These are phyloP conservation scores for Epizoanthus rinbou DNA, from an alignment of 92 coral and sea anemone species.

Conservation along the genomic window DNA sequence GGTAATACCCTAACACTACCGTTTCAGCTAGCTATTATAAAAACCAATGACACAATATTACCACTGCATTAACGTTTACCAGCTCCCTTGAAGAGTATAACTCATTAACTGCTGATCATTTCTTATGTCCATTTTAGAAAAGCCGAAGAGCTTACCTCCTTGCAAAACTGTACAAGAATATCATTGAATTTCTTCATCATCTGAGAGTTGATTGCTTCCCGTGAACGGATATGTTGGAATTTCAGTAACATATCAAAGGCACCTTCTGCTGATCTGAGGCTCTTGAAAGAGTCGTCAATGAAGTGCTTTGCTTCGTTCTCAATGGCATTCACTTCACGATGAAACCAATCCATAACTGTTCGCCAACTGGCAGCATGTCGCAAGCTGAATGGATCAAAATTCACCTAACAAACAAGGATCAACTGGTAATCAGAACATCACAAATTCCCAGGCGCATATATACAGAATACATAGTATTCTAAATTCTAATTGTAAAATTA, in stretches of 20 bases:
- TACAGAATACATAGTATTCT: neutral
- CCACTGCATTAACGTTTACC: too few species aligned
- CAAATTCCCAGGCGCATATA: neutral
- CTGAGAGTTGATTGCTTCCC: slow-evolving; percentile 98
- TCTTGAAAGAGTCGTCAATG: slow-evolving; percentile 96
- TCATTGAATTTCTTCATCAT: slow-evolving; percentile 99
- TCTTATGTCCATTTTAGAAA: too few species aligned
- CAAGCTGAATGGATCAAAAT: slow-evolving; percentile 96
- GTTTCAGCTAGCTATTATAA: too few species aligned
- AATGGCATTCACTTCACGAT: slow-evolving; percentile 95
- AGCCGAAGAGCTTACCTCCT: slow-evolving; percentile 72
- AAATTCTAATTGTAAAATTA: too few species aligned
- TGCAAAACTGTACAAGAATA: slow-evolving; percentile 94
- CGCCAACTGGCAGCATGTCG: slow-evolving; percentile 97
- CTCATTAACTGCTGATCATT: too few species aligned
- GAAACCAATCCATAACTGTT: slow-evolving; percentile 98
- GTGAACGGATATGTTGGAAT: slow-evolving; percentile 95
- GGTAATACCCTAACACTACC: too few species aligned
- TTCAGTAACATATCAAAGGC: slow-evolving; percentile 99
- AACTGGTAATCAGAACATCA: neutral
- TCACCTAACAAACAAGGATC: slow-evolving; percentile 61
- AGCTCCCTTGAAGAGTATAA: too few species aligned
- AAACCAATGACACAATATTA: too few species aligned
- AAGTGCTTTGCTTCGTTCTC: slow-evolving; percentile 99
- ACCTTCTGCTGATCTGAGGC: slow-evolving; percentile 97